Percentiles rank a stretch among this genome's conserved stretches.
Evolutionary conservation across 1,140 invertebrate genomes (phyloP).

Genomic region (Listronotus oregonensis): DNA sequence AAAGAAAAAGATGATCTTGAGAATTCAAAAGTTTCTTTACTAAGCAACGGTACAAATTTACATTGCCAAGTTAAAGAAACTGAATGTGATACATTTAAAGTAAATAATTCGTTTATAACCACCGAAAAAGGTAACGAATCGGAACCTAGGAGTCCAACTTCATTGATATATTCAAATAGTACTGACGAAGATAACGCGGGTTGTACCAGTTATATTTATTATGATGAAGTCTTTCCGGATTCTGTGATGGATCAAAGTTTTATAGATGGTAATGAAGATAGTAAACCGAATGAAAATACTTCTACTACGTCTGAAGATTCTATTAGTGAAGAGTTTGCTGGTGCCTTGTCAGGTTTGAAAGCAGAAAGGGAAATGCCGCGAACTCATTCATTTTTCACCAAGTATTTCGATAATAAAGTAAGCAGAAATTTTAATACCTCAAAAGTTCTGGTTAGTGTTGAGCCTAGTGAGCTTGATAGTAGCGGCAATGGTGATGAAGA

Average conservation of each 20-base stretch:
- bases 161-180: constrained; percentile 36
- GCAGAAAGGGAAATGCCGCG: neutral
- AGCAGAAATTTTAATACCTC: constrained; percentile 43
- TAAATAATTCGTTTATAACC: too few species aligned
- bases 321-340: constrained; percentile 16
- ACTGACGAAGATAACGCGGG: constrained; percentile 40
- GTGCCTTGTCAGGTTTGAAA: neutral
- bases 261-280: neutral
- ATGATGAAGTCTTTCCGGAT: constrained; percentile 38
- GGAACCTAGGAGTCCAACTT: too few species aligned
- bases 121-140: too few species aligned
- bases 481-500: neutral
- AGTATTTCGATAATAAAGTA: constrained; percentile 51
- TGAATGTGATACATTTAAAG: too few species aligned
- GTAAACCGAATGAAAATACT: constrained; percentile 2
- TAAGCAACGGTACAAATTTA: too few species aligned
- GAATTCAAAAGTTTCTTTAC: too few species aligned
- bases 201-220: constrained; percentile 32
- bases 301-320: constrained; percentile 17
- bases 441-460: constrained; percentile 21
- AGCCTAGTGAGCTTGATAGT: constrained; percentile 4
- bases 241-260: constrained; percentile 26
- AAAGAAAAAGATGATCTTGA: too few species aligned
- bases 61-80: too few species aligned
- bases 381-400: constrained; percentile 57